Percentiles rank a stretch among this genome's conserved stretches.
Evolutionary conservation across 2,888 invertebrate species (phyloP).

Genomic region (Zele albiditarsus): DNA sequence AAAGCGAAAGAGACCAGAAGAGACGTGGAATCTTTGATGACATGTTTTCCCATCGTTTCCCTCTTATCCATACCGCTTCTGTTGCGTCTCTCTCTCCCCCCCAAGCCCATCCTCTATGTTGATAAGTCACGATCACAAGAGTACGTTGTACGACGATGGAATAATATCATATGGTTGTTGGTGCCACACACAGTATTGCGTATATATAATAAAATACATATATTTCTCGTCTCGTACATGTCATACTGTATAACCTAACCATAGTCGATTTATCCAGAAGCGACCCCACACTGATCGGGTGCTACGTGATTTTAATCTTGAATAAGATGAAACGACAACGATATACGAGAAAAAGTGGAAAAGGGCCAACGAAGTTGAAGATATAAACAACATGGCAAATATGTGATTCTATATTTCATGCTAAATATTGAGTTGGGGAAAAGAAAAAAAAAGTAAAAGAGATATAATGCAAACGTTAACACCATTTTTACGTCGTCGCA

Average conservation of each 20-base stretch:
- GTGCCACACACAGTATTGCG: slow-evolving; percentile 40
- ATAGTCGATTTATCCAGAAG: slow-evolving; percentile 39
- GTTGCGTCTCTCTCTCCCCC: background rate
- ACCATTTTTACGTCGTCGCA: background rate
- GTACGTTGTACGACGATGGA: slow-evolving; percentile 49
- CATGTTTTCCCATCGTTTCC: slow-evolving; percentile 48
- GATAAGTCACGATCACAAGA: slow-evolving; percentile 51
- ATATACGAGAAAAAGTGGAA: slow-evolving; percentile 34
- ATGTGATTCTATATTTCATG: slow-evolving; percentile 14
- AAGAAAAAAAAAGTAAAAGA: background rate
- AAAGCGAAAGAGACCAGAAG: slow-evolving; percentile 9
- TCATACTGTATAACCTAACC: slow-evolving; percentile 44
- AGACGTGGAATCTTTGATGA: slow-evolving; percentile 20
- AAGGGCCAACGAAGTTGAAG: slow-evolving; percentile 29
- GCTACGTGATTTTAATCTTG: slow-evolving; percentile 60
- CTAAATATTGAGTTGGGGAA: background rate
- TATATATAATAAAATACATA: slow-evolving; percentile 39
- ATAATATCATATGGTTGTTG: slow-evolving; percentile 50
- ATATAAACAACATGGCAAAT: slow-evolving; percentile 37
- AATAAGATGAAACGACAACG: slow-evolving; percentile 48
- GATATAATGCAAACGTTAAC: background rate
- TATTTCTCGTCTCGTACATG: slow-evolving; percentile 44
- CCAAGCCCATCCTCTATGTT: background rate
- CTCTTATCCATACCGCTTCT: slow-evolving; percentile 22
- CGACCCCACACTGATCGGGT: slow-evolving; percentile 51